These are phyloP conservation scores for Lycia hirtaria DNA, from an alignment of 2,888 invertebrate species.

Conservation along the genomic window DNA sequence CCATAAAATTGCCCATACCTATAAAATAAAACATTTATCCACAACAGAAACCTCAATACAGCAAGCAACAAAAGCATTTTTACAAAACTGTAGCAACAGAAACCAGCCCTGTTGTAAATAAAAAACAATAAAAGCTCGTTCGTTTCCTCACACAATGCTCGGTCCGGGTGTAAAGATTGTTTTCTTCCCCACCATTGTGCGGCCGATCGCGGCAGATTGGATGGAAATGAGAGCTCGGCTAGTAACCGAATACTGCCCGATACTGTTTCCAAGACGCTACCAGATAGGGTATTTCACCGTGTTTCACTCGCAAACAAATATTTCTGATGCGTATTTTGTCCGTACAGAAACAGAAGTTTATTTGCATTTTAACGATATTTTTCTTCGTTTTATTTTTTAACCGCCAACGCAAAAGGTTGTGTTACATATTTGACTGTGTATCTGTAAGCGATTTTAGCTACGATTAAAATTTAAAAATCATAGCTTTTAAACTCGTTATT, in stretches of 20 bases:
- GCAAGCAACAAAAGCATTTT: background rate
- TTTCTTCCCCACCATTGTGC: slow-evolving; percentile 72
- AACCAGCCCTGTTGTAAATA: slow-evolving; percentile 50
- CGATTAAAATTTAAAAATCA: too few relatives aligned
- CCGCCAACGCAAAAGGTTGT: too few relatives aligned
- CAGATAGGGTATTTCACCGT: slow-evolving; percentile 8
- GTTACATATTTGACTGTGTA: too few relatives aligned
- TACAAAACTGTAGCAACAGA: background rate
- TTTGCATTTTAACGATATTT: too few relatives aligned
- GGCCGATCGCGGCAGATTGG: slow-evolving; percentile 60
- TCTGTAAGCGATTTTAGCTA: too few relatives aligned
- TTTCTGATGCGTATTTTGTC: slow-evolving; percentile 9
- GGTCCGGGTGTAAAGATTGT: slow-evolving; percentile 66
- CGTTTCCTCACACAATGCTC: slow-evolving; percentile 43
- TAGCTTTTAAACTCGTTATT: too few relatives aligned
- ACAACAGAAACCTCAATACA: slow-evolving; percentile 19
- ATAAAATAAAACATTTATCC: too few relatives aligned
- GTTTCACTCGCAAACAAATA: slow-evolving; percentile 1
- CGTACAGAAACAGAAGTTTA: too few relatives aligned
- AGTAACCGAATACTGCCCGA: slow-evolving; percentile 37
- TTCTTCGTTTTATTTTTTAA: too few relatives aligned
- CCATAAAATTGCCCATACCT: too few relatives aligned
- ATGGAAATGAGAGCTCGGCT: slow-evolving; percentile 61
- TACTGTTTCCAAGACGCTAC: slow-evolving; percentile 16
- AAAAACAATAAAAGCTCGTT: slow-evolving; percentile 53